phyloP scores from a whole-genome alignment of 2,888 invertebrate species.

The Protonemura montana region DNA sequence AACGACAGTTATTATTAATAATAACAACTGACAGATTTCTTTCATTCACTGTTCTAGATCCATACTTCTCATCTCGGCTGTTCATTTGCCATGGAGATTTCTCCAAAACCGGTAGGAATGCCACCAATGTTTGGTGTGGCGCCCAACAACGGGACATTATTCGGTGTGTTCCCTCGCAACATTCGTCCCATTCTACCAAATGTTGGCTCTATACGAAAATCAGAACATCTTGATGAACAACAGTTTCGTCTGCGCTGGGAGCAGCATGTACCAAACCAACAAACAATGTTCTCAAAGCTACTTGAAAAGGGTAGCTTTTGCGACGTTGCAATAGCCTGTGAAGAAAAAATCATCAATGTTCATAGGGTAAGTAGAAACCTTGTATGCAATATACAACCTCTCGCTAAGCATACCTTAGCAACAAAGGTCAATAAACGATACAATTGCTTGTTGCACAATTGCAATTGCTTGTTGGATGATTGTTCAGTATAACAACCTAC shows the following conservation, averaged over 20 bases:
- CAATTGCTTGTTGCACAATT: no score
- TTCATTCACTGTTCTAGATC: background rate
- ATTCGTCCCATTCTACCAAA: background rate
- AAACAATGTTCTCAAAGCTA: constrained; percentile 41
- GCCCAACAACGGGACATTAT: background rate
- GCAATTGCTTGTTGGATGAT: no score
- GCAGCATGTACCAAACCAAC: constrained; percentile 44
- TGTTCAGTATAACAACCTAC: no score
- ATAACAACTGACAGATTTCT: background rate
- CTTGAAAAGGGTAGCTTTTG: constrained; percentile 41
- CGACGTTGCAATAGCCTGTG: constrained; percentile 43
- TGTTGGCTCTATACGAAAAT: background rate
- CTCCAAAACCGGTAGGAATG: background rate
- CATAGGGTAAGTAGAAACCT: constrained; percentile 36
- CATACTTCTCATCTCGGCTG: background rate
- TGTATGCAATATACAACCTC: no score
- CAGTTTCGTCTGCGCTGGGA: constrained; percentile 44
- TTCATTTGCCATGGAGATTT: background rate
- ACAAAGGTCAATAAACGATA: no score
- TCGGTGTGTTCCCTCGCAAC: background rate
- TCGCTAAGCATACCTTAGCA: no score
- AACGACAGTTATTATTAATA: no score
- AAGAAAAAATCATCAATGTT: constrained; percentile 42
- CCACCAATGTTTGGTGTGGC: background rate
- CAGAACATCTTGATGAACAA: constrained; percentile 23